These are phyloP conservation scores for Montipora foliosa DNA, from an alignment of 64 coral and sea anemone species.

Conservation along the genomic window DNA sequence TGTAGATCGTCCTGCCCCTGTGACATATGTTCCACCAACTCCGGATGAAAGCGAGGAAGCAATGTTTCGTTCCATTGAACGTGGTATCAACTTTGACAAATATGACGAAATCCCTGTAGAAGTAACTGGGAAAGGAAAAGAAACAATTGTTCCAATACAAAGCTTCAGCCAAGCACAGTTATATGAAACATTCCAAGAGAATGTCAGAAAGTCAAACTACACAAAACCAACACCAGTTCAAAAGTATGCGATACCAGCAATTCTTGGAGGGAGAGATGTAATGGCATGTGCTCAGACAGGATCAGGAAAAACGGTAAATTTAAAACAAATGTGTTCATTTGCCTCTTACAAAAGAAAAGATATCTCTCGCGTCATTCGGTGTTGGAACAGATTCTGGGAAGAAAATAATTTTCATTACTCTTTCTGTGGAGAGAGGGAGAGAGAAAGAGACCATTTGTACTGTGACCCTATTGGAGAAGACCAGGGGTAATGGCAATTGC, in stretches of 20 bases:
- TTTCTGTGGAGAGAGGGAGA: too few species aligned
- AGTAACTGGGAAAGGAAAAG: conserved; percentile 83
- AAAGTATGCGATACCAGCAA: conserved; percentile 88
- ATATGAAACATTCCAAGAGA: conserved; percentile 74
- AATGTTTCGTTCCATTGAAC: conserved; percentile 88
- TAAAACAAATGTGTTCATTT: too few species aligned
- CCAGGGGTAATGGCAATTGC: too few species aligned
- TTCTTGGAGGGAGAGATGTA: conserved; percentile 87
- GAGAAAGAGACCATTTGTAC: too few species aligned
- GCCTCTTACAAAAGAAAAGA: not conserved
- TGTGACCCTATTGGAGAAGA: too few species aligned
- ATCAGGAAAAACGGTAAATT: conserved; percentile 97
- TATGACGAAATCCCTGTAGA: conserved; percentile 96
- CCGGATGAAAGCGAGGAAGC: conserved; percentile 91
- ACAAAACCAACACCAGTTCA: conserved; percentile 95
- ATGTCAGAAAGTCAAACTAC: conserved; percentile 85
- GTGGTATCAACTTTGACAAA: conserved; percentile 98
- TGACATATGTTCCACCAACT: conserved; percentile 88
- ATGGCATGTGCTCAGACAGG: conserved; percentile 99
- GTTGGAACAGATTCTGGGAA: too few species aligned
- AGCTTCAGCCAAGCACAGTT: conserved; percentile 71
- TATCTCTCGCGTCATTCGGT: not conserved
- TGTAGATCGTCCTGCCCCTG: conserved; percentile 84
- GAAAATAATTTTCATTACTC: too few species aligned
- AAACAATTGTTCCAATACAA: conserved; percentile 68